phyloP scores from a whole-genome alignment of 2,113 vertebrate genomes.

The Apus apus region DNA sequence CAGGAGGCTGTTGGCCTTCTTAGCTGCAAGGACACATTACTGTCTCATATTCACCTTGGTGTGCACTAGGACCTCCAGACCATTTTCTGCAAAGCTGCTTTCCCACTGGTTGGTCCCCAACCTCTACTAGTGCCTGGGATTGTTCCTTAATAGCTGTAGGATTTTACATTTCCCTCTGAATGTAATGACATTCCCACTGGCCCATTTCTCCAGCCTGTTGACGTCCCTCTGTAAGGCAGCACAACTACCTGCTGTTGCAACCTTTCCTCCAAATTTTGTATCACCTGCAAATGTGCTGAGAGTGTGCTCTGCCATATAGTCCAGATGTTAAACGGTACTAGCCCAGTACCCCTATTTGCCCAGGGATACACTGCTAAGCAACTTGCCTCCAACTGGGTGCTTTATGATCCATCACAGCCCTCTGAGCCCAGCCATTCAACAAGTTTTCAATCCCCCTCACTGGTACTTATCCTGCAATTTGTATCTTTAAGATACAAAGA shows the following conservation, averaged over 20 bases:
- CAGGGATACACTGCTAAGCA: fast-evolving
- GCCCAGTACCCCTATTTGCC: not conserved
- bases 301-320: not conserved
- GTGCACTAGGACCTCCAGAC: too few species aligned
- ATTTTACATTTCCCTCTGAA: not conserved
- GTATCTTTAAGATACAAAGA: too few species aligned
- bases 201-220: too few species aligned
- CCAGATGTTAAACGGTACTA: not conserved
- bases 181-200: not conserved
- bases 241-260: not conserved
- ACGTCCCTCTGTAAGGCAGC: not conserved
- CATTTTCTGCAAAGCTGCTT: not conserved
- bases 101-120: not conserved
- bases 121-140: not conserved
- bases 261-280: not conserved
- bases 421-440: fast-evolving
- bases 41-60: too few species aligned
- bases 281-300: fast-evolving
- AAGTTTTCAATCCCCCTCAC: not conserved
- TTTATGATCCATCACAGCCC: not conserved
- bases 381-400: not conserved
- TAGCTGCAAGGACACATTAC: too few species aligned
- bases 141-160: not conserved
- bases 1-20: too few species aligned
- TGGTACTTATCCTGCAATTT: not conserved